Conservation (phyloP, 2,797 vertebrate genomes). For the Carapus acus region DNA sequence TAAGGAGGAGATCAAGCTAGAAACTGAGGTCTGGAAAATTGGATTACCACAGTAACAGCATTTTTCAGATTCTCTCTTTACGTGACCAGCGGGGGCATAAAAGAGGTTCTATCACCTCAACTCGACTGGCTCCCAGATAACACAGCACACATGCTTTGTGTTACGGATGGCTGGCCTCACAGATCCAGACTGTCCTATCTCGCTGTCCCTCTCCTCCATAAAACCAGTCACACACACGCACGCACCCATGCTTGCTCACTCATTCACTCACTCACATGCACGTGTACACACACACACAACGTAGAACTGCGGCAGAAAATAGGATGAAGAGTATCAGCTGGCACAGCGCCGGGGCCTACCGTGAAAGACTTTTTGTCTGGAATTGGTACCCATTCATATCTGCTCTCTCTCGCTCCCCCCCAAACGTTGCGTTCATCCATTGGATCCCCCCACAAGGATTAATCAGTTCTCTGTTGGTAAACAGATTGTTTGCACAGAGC, state of each 20-base stretch:
- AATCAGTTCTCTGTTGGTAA: slow-evolving; percentile 73
- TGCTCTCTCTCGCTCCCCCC: slow-evolving; percentile 12
- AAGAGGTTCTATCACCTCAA: slow-evolving; percentile 34
- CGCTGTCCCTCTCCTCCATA: slow-evolving; percentile 22
- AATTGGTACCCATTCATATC: slow-evolving; percentile 25
- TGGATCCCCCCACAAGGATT: slow-evolving; percentile 66
- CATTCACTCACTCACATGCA: no score
- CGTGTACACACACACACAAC: slow-evolving; percentile 15
- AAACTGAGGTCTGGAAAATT: slow-evolving; percentile 52
- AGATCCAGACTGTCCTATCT: slow-evolving; percentile 23
- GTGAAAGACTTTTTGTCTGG: slow-evolving; percentile 45
- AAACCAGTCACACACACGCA: no score
- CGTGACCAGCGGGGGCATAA: slow-evolving; percentile 33
- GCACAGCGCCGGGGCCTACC: slow-evolving; percentile 24
- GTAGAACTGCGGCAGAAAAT: slow-evolving; percentile 22
- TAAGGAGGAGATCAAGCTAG: slow-evolving; percentile 38
- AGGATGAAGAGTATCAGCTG: slow-evolving; percentile 42
- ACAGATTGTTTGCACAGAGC: slow-evolving; percentile 74
- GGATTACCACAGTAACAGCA: slow-evolving; percentile 58
- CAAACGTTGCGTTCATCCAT: slow-evolving; percentile 56
- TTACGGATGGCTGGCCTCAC: slow-evolving; percentile 14
- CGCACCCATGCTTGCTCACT: no score
- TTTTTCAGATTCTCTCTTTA: slow-evolving; percentile 56
- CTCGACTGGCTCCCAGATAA: slow-evolving; percentile 21
- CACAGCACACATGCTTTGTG: slow-evolving; percentile 15